Conservation (phyloP, 2,888 invertebrate species). For the Labia minor region DNA sequence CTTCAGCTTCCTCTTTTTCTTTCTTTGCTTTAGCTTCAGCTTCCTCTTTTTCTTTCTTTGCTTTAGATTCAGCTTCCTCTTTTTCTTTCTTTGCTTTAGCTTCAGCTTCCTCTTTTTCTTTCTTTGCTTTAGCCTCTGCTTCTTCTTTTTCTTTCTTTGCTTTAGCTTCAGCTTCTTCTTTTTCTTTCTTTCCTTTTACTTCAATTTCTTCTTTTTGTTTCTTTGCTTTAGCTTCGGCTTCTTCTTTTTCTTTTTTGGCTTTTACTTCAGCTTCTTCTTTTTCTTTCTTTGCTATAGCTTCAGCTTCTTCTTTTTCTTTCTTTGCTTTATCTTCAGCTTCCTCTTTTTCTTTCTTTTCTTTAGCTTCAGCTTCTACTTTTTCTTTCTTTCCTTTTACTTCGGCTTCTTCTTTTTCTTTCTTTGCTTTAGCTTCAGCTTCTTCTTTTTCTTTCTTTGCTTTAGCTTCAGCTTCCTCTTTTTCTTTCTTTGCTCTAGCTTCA, state of each 20-base stretch:
- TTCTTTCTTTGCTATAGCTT: slow-evolving; percentile 21
- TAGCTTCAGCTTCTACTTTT: no score
- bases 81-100: no score
- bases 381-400: neutral
- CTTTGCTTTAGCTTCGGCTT: slow-evolving; percentile 28
- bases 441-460: slow-evolving; percentile 22
- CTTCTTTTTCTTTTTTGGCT: slow-evolving; percentile 28
- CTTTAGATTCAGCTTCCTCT: no score
- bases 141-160: slow-evolving; percentile 22
- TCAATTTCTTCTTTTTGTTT: slow-evolving; percentile 28
- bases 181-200: slow-evolving; percentile 19
- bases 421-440: no score
- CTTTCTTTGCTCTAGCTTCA: slow-evolving; percentile 17
- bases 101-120: no score
- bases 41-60: no score
- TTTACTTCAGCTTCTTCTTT: slow-evolving; percentile 23
- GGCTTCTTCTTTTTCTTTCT: neutral
- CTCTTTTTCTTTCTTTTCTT: no score
- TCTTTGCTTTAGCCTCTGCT: slow-evolving; percentile 8
- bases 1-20: no score
- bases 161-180: slow-evolving; percentile 21
- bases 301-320: slow-evolving; percentile 15
- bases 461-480: slow-evolving; percentile 17
- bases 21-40: no score
- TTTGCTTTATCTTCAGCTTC: neutral